These are phyloP conservation scores for Mesitornis unicolor DNA, from an alignment of 2,113 vertebrate species.

Conservation along the genomic window DNA sequence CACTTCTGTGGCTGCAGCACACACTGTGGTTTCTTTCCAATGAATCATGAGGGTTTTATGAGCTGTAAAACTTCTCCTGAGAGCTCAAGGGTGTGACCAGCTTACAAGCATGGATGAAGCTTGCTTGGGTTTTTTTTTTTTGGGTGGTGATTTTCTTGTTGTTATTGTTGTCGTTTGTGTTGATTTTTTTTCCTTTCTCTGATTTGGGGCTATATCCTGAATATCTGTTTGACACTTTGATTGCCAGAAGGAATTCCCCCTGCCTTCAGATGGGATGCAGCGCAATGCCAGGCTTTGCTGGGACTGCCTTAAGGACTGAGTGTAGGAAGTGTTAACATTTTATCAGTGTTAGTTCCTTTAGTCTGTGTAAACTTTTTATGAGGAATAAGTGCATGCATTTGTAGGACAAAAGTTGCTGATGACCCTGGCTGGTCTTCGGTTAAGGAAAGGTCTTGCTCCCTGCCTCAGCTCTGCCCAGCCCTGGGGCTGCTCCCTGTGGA, in stretches of 20 bases:
- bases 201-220: background rate
- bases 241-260: background rate
- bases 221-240: background rate
- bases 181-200: background rate
- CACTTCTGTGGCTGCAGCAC: background rate
- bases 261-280: background rate
- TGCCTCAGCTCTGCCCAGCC: too few relatives aligned
- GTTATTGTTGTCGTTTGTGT: too few relatives aligned
- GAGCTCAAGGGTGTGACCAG: slow-evolving; percentile 31
- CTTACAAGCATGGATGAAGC: background rate
- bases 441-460: too few relatives aligned
- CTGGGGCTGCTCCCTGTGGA: too few relatives aligned
- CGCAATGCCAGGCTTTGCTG: background rate
- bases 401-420: background rate
- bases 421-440: background rate
- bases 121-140: background rate
- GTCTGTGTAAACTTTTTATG: background rate
- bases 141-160: too few relatives aligned
- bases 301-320: background rate
- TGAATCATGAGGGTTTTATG: slow-evolving; percentile 15
- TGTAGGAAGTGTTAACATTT: background rate
- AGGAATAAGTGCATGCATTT: background rate
- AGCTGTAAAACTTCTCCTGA: slow-evolving; percentile 25
- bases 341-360: background rate
- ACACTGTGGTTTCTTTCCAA: slow-evolving; percentile 9